A percentile compares a stretch with the other conserved stretches of the same genome.
These are phyloP conservation scores for Trichogramma evanescens DNA, from an alignment of 2,888 invertebrate genomes.

Conservation along the genomic window DNA sequence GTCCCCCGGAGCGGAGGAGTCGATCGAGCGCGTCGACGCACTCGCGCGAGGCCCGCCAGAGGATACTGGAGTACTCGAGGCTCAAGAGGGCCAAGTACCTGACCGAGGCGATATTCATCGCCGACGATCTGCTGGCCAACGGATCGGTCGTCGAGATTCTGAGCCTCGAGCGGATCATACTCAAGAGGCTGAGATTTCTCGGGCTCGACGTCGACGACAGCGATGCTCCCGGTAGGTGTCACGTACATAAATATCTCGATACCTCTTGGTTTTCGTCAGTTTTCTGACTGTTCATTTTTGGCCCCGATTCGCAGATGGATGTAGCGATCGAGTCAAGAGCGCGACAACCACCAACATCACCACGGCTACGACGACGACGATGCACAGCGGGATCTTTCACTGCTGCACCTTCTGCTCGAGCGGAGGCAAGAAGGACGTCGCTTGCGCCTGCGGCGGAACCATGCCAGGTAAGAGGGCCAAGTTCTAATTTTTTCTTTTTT, in stretches of 20 bases:
- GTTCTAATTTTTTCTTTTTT: neutral
- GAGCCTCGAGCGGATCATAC: constrained; percentile 58
- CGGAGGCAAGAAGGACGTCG: constrained; percentile 61
- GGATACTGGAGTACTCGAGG: constrained; percentile 39
- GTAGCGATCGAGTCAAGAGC: constrained; percentile 19
- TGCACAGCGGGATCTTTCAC: constrained; percentile 68
- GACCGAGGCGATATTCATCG: constrained; percentile 38
- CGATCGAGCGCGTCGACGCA: constrained; percentile 29
- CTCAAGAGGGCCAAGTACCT: constrained; percentile 36
- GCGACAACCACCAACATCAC: constrained; percentile 1
- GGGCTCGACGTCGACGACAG: constrained; percentile 26
- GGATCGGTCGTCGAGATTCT: constrained; percentile 68
- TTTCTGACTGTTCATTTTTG: neutral
- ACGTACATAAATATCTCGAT: neutral
- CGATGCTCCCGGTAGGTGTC: neutral
- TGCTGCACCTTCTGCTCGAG: constrained; percentile 79
- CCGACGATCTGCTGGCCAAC: constrained; percentile 53
- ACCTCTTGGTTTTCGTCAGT: constrained; percentile 2
- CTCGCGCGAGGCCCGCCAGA: constrained; percentile 36
- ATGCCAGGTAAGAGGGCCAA: constrained; percentile 59
- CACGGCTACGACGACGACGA: constrained; percentile 8
- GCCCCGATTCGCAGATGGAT: no score
- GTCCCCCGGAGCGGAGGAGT: constrained; percentile 15
- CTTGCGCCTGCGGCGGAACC: constrained; percentile 65
- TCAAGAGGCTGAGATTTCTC: constrained; percentile 56